These are phyloP conservation scores for Apogon hyalosoma DNA, from an alignment of 2,797 vertebrate genomes.

Conservation along the genomic window DNA sequence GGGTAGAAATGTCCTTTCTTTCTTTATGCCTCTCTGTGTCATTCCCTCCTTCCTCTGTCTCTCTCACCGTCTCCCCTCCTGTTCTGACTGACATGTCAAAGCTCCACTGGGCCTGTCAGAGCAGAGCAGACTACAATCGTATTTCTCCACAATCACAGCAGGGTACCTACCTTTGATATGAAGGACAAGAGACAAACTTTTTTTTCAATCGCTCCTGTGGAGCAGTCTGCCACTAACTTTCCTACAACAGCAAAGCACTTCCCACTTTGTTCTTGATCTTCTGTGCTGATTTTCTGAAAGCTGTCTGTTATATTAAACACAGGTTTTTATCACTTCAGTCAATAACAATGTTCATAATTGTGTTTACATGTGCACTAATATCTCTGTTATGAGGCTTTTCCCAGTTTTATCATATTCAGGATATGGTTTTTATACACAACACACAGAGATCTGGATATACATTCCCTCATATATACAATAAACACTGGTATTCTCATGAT, in stretches of 20 bases:
- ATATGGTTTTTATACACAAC: no score
- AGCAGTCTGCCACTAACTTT: conserved; percentile 51
- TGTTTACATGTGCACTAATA: no score
- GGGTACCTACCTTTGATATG: conserved; percentile 68
- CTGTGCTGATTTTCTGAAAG: conserved; percentile 3
- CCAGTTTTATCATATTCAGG: no score
- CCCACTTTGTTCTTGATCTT: conserved; percentile 17
- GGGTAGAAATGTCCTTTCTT: conserved; percentile 34
- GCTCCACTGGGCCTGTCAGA: conserved; percentile 61
- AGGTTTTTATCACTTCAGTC: neutral
- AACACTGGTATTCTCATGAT: no score
- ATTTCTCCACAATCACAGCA: conserved; percentile 52
- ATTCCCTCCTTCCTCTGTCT: conserved; percentile 30
- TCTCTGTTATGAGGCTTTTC: no score
- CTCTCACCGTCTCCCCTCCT: conserved; percentile 40
- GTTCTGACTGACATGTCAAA: conserved; percentile 70
- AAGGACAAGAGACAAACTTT: conserved; percentile 69
- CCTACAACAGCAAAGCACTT: conserved; percentile 14
- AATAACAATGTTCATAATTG: no score
- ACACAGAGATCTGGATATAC: no score
- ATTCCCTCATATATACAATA: no score
- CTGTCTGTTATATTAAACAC: conserved; percentile 7
- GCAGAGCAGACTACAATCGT: conserved; percentile 47
- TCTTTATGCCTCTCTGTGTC: conserved; percentile 24
- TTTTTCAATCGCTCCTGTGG: conserved; percentile 28